Percentiles rank a stretch among this genome's conserved stretches.
Evolutionary conservation across 2,797 vertebrate species (phyloP).

Genomic region (Podarcis lilfordi): DNA sequence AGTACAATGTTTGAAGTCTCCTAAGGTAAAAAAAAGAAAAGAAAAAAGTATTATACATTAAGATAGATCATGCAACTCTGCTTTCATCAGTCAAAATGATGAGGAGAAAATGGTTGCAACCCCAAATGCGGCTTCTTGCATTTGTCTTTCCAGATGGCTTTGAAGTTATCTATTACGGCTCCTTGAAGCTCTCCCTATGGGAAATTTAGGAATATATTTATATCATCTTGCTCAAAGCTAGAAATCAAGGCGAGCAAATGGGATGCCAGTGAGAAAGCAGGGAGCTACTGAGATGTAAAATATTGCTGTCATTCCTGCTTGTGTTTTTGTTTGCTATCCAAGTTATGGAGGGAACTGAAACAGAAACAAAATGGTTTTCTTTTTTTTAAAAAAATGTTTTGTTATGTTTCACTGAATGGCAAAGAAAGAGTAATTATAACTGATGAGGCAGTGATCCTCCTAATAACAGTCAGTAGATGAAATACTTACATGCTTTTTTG

Average conservation of each 20-base stretch:
- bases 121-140: conserved; percentile 40
- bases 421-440: conserved; percentile 19
- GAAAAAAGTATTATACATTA: conserved; percentile 14
- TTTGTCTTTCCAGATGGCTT: conserved; percentile 55
- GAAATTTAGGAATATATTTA: conserved; percentile 57
- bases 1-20: conserved; percentile 51
- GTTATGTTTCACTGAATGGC: not conserved
- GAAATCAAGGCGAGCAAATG: conserved; percentile 58
- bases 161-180: conserved; percentile 60
- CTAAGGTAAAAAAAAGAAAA: conserved; percentile 14
- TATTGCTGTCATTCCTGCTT: not conserved
- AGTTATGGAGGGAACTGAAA: conserved; percentile 13
- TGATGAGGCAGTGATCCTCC: not conserved
- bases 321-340: conserved; percentile 13
- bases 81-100: conserved; percentile 63
- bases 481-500: not conserved
- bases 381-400: conserved; percentile 19
- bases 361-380: not conserved
- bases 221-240: conserved; percentile 49
- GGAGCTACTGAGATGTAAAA: conserved; percentile 39
- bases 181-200: conserved; percentile 43
- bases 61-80: conserved; percentile 36
- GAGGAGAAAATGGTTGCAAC: conserved; percentile 48
- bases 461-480: not conserved
- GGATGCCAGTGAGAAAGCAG: conserved; percentile 33